Percentiles rank a stretch among this genome's conserved stretches.
Evolutionary conservation across 2,797 vertebrate species (phyloP).

Genomic region (Rhinatrema bivittatum): DNA sequence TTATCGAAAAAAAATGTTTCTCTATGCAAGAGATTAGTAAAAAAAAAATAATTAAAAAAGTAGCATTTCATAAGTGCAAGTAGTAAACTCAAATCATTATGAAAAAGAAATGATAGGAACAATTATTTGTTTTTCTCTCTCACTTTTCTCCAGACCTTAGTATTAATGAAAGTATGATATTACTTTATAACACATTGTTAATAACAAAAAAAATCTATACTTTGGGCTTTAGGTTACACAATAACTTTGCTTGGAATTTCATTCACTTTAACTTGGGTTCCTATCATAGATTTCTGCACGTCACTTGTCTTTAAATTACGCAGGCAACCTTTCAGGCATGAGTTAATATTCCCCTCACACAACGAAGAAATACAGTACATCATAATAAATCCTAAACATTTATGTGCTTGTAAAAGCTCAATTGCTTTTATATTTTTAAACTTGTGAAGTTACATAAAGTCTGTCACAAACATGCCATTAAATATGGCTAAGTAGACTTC

Average conservation of each 20-base stretch:
- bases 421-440: slow-evolving; percentile 21
- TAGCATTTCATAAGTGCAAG: too few relatives aligned
- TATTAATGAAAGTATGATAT: not conserved
- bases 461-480: slow-evolving; percentile 7
- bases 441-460: slow-evolving; percentile 12
- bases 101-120: too few relatives aligned
- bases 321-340: slow-evolving; percentile 4
- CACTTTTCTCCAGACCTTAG: not conserved
- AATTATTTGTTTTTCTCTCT: too few relatives aligned
- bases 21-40: too few relatives aligned
- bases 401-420: slow-evolving; percentile 30
- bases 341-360: slow-evolving; percentile 15
- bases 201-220: slow-evolving; percentile 7
- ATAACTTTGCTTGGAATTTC: not conserved
- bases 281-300: slow-evolving; percentile 11
- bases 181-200: not conserved
- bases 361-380: slow-evolving; percentile 23
- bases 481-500: slow-evolving; percentile 12
- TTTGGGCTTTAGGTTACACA: not conserved
- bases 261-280: not conserved
- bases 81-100: too few relatives aligned
- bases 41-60: too few relatives aligned
- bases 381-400: slow-evolving; percentile 37
- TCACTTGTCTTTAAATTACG: not conserved
- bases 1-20: too few relatives aligned